These are phyloP conservation scores for Nasonovia ribisnigri DNA, from an alignment of 2,888 invertebrate genomes.

Conservation along the genomic window DNA sequence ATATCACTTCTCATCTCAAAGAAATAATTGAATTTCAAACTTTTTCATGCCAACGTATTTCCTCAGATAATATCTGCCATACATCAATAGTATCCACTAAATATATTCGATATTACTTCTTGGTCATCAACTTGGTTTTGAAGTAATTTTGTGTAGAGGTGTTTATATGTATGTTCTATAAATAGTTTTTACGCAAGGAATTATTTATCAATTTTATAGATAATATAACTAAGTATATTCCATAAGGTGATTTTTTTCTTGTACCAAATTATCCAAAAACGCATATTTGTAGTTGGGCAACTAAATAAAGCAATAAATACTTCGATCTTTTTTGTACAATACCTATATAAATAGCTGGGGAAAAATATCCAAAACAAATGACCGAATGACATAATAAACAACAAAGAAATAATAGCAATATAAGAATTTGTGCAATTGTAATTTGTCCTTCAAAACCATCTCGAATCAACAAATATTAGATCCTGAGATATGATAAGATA, in stretches of 20 bases:
- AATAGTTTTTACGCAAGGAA: not conserved
- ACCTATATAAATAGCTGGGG: no score
- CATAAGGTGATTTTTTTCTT: not conserved
- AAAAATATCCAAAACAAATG: not conserved
- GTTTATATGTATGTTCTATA: not conserved
- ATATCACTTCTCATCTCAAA: not conserved
- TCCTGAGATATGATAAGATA: not conserved
- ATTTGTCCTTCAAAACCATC: not conserved
- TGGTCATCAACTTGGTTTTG: not conserved
- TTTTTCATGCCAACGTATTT: not conserved
- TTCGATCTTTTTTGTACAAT: not conserved
- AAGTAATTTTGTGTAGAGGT: not conserved
- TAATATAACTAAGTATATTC: not conserved
- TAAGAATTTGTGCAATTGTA: not conserved
- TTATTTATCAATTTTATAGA: not conserved
- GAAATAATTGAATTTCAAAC: conserved; percentile 32
- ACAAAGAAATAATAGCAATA: not conserved
- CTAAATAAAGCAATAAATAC: not conserved
- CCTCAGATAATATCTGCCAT: not conserved
- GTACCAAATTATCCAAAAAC: not conserved
- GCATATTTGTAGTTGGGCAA: not conserved
- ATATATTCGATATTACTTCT: not conserved
- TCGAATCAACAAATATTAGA: not conserved
- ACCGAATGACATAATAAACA: not conserved
- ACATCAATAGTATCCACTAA: not conserved